Percentiles rank a stretch among this genome's conserved stretches.
These are phyloP conservation scores for Bradynema listronoti DNA, from an alignment of 1,140 invertebrate genomes.

Conservation along the genomic window DNA sequence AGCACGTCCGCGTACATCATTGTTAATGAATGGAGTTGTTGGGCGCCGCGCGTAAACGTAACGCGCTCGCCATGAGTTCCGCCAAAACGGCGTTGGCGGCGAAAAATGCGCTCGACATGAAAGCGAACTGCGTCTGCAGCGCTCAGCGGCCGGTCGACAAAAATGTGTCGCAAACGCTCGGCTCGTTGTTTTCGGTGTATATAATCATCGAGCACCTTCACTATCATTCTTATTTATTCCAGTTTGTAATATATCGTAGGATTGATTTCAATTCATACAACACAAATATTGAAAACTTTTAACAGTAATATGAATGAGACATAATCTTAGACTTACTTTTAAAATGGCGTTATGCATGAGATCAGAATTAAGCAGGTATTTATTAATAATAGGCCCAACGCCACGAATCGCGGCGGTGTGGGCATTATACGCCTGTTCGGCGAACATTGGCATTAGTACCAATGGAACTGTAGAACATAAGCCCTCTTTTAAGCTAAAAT, in stretches of 20 bases:
- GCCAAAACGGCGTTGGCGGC: too few species aligned
- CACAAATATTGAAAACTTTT: not conserved
- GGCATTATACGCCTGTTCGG: constrained; percentile 17
- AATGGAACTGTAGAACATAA: constrained; percentile 1
- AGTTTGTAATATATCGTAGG: not conserved
- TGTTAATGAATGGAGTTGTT: too few species aligned
- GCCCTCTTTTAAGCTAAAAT: constrained; percentile 16
- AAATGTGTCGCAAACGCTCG: not conserved
- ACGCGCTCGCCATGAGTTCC: too few species aligned
- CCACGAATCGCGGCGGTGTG: constrained; percentile 17
- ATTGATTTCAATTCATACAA: not conserved
- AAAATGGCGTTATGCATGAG: not conserved
- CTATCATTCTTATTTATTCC: not conserved
- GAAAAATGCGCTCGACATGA: constrained; percentile 16
- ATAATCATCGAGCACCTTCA: not conserved
- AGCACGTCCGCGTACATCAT: too few species aligned
- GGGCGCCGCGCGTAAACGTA: too few species aligned
- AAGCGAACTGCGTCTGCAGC: constrained; percentile 6
- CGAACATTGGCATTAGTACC: constrained; percentile 11
- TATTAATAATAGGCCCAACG: constrained; percentile 29
- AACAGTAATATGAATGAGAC: too few species aligned
- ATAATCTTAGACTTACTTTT: not conserved
- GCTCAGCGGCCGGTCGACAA: constrained; percentile 10
- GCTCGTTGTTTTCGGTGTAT: not conserved
- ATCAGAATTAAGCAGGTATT: constrained; percentile 23